phyloP scores from a whole-genome alignment of 2,113 vertebrate species.

The Casuarius casuarius region DNA sequence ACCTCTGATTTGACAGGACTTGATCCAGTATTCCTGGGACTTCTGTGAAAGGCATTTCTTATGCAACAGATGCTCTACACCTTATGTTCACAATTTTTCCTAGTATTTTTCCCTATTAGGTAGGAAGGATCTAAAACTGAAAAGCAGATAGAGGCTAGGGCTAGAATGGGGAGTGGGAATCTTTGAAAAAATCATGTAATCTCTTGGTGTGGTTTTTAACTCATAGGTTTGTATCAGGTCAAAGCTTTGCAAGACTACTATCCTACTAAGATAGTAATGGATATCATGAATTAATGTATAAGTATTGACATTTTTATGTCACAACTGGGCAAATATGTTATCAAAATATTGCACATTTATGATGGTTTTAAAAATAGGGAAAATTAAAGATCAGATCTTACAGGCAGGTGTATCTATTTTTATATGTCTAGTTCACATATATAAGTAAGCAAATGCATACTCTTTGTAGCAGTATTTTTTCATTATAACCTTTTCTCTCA shows the following conservation, averaged over 20 bases:
- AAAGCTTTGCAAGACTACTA: background rate
- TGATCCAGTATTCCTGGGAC: background rate
- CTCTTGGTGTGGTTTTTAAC: background rate
- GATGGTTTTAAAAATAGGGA: background rate
- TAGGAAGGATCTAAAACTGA: background rate
- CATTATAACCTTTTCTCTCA: background rate
- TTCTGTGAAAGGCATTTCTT: background rate
- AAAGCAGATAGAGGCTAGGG: background rate
- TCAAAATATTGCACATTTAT: background rate
- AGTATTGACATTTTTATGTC: background rate
- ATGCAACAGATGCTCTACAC: background rate
- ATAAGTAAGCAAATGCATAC: background rate
- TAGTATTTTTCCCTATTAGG: accelerated
- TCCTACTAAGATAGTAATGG: too few relatives aligned
- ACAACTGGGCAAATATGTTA: background rate
- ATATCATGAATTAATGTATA: background rate
- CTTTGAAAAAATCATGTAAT: background rate
- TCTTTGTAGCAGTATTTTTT: background rate
- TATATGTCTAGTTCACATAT: background rate
- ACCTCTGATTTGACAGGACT: background rate
- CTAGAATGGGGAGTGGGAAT: background rate
- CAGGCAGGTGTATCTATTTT: background rate
- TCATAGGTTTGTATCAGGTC: background rate
- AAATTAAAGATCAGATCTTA: background rate
- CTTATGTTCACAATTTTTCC: background rate